Conservation (phyloP, 2,888 invertebrate species). For the Papilio gigon region DNA sequence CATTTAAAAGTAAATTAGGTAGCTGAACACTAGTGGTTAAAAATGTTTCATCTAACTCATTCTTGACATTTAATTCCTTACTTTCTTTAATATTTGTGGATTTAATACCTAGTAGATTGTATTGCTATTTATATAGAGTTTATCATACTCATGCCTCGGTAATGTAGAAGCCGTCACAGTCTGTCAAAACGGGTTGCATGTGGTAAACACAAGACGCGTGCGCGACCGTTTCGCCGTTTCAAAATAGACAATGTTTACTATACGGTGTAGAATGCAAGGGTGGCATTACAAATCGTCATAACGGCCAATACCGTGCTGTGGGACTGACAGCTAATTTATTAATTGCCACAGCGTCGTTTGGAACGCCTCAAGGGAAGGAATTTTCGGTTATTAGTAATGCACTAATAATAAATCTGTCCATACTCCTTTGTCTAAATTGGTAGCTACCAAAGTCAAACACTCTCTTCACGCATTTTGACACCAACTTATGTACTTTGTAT, state of each 20-base stretch:
- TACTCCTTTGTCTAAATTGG: conserved; percentile 22
- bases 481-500: background rate
- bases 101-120: background rate
- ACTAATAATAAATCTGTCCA: conserved; percentile 38
- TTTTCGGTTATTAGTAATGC: conserved; percentile 39
- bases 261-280: conserved; percentile 53
- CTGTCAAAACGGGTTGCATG: conserved; percentile 9
- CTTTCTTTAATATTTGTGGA: no score
- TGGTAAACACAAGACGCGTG: conserved; percentile 5
- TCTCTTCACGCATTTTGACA: background rate
- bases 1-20: no score
- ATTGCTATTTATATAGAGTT: background rate
- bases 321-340: conserved; percentile 57
- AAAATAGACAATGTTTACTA: conserved; percentile 59
- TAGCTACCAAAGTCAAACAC: background rate
- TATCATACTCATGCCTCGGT: background rate
- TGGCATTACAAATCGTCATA: conserved; percentile 64
- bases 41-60: no score
- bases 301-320: conserved; percentile 57
- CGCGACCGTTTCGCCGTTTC: conserved; percentile 42
- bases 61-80: no score
- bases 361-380: conserved; percentile 22
- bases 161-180: conserved; percentile 13
- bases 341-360: conserved; percentile 49
- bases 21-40: no score